A percentile compares a stretch with the other conserved stretches of the same genome.
These are phyloP conservation scores for Lagodon rhomboides DNA, from an alignment of 2,797 vertebrate species.

Conservation along the genomic window DNA sequence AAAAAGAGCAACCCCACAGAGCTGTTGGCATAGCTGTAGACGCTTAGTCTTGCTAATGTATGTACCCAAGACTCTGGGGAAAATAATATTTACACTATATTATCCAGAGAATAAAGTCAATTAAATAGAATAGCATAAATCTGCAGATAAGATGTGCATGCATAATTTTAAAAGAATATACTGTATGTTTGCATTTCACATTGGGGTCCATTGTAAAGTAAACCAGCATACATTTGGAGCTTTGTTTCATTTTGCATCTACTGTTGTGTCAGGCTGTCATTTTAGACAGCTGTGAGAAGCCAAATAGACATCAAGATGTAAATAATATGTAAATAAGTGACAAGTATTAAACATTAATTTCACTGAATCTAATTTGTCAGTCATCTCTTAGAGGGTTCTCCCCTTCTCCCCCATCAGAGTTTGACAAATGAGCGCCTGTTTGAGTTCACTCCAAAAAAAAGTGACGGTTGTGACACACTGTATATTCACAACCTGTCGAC, in stretches of 20 bases:
- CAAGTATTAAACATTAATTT: slow-evolving; percentile 2
- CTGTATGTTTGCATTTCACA: neutral
- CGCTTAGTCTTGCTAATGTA: neutral
- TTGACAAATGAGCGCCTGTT: slow-evolving; percentile 11
- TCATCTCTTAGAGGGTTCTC: neutral
- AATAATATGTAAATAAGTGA: slow-evolving; percentile 19
- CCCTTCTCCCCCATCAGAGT: neutral
- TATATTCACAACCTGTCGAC: too few species aligned
- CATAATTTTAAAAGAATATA: neutral
- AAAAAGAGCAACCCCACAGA: neutral
- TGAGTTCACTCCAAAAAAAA: neutral
- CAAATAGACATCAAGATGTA: slow-evolving; percentile 20
- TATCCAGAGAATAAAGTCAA: neutral
- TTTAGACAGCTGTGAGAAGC: neutral
- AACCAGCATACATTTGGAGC: neutral
- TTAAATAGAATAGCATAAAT: neutral
- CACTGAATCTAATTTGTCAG: slow-evolving; percentile 22
- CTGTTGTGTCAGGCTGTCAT: neutral
- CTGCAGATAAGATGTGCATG: neutral
- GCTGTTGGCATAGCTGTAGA: neutral
- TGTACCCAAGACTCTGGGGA: neutral
- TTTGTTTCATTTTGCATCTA: slow-evolving; percentile 1
- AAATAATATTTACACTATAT: neutral
- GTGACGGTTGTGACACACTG: too few species aligned
- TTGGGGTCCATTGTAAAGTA: neutral